These are phyloP conservation scores for Astyanax mexicanus DNA, from an alignment of 2,797 vertebrate genomes.

Conservation along the genomic window DNA sequence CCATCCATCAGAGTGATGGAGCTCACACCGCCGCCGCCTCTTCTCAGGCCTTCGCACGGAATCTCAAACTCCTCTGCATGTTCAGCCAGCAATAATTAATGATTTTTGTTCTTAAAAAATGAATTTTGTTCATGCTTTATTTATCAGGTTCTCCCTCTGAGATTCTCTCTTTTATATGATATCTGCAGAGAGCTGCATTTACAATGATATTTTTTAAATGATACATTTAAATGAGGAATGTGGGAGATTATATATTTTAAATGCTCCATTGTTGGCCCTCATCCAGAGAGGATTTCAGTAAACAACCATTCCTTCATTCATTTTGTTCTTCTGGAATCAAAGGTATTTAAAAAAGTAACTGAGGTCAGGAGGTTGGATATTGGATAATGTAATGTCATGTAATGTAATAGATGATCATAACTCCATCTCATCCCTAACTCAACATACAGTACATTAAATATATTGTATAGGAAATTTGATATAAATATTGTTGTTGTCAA, in stretches of 20 bases:
- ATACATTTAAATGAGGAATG: not conserved
- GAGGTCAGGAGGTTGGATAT: too few species aligned
- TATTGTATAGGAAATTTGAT: too few species aligned
- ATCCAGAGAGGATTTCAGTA: not conserved
- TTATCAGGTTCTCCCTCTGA: not conserved
- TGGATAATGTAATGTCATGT: too few species aligned
- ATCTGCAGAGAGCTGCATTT: not conserved
- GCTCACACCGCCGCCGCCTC: constrained; percentile 13
- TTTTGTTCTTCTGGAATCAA: too few species aligned
- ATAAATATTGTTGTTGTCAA: too few species aligned
- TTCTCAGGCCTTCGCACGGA: not conserved
- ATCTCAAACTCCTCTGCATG: not conserved
- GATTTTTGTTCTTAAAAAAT: not conserved
- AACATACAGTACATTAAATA: too few species aligned
- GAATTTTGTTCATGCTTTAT: not conserved
- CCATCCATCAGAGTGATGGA: constrained; percentile 47
- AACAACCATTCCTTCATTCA: too few species aligned
- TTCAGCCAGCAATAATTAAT: not conserved
- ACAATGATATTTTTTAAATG: not conserved
- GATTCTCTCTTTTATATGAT: not conserved
- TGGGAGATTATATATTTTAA: not conserved
- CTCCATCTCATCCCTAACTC: too few species aligned
- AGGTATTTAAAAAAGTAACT: too few species aligned
- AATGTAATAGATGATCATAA: too few species aligned
- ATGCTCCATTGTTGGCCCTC: not conserved